Percentiles rank a stretch among this genome's conserved stretches.
These are phyloP conservation scores for Cynaeus angustus DNA, from an alignment of 2,888 invertebrate genomes.

Conservation along the genomic window DNA sequence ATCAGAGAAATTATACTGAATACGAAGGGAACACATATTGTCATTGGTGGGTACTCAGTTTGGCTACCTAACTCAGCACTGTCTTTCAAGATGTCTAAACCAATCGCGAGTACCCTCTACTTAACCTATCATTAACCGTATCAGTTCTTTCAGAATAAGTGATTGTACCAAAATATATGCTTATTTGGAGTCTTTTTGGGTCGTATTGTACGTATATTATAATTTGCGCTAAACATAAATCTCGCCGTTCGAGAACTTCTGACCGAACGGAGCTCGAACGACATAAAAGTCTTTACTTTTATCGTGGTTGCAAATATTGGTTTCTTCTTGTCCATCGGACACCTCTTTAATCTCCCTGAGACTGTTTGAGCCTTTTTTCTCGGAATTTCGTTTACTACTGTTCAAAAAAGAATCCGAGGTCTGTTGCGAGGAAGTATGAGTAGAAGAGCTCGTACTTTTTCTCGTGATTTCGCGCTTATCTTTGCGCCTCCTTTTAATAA, in stretches of 20 bases:
- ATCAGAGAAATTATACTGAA: not conserved
- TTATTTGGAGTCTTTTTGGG: conserved; percentile 30
- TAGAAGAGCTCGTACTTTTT: conserved; percentile 76
- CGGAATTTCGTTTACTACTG: conserved; percentile 72
- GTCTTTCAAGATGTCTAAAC: not conserved
- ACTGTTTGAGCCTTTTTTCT: conserved; percentile 59
- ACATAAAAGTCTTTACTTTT: conserved; percentile 38
- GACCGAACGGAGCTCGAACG: conserved; percentile 33
- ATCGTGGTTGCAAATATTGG: conserved; percentile 58
- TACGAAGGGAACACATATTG: conserved; percentile 34
- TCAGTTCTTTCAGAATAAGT: conserved; percentile 42
- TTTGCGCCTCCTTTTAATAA: conserved; percentile 68
- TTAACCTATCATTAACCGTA: conserved; percentile 6
- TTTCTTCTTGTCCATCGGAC: conserved; percentile 58
- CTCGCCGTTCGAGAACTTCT: conserved; percentile 39
- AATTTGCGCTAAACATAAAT: conserved; percentile 36
- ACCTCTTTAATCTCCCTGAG: conserved; percentile 65
- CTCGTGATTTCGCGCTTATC: conserved; percentile 74
- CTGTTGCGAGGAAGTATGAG: conserved; percentile 77
- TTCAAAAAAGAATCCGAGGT: conserved; percentile 79
- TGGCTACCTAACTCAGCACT: not conserved
- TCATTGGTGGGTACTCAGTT: conserved; percentile 31
- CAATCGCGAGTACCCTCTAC: conserved; percentile 28
- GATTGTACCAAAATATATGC: conserved; percentile 44
- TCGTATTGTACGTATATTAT: conserved; percentile 34